phyloP scores from a whole-genome alignment of 2,888 invertebrate species.

The Aspidiotus rigidus region DNA sequence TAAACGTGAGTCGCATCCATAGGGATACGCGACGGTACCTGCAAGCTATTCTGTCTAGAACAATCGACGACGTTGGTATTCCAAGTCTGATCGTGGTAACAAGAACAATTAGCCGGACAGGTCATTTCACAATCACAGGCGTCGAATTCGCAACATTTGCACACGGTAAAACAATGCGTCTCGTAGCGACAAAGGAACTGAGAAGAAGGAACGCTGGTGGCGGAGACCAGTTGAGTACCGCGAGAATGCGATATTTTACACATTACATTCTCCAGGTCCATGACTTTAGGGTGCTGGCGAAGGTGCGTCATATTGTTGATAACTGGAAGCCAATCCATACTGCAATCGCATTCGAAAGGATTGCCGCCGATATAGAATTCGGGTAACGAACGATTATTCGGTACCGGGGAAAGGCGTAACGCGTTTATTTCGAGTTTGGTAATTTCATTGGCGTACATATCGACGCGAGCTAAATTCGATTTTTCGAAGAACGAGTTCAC shows the following conservation, averaged over 20 bases:
- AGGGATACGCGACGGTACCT: slow-evolving; percentile 76
- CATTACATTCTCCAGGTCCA: slow-evolving; percentile 79
- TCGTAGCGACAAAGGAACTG: slow-evolving; percentile 88
- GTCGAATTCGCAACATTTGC: slow-evolving; percentile 93
- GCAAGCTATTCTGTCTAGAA: slow-evolving; percentile 64
- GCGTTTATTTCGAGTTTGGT: slow-evolving; percentile 73
- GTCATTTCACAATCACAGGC: slow-evolving; percentile 96
- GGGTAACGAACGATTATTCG: slow-evolving; percentile 63
- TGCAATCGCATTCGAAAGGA: slow-evolving; percentile 89
- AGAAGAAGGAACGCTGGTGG: slow-evolving; percentile 57
- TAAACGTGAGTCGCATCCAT: slow-evolving; percentile 92
- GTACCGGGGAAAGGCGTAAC: slow-evolving; percentile 64
- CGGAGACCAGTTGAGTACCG: slow-evolving; percentile 60
- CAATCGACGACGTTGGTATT: slow-evolving; percentile 87
- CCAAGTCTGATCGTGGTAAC: slow-evolving; percentile 91
- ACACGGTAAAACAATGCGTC: slow-evolving; percentile 85
- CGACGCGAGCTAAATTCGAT: slow-evolving; percentile 72
- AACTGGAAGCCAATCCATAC: slow-evolving; percentile 88
- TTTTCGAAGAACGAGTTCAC: slow-evolving; percentile 81
- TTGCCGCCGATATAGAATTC: slow-evolving; percentile 87
- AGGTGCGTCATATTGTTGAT: slow-evolving; percentile 73
- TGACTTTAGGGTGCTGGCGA: slow-evolving; percentile 74
- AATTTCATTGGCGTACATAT: slow-evolving; percentile 80
- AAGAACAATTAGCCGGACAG: slow-evolving; percentile 85
- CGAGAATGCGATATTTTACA: slow-evolving; percentile 78